Base-by-base conservation (phyloP, 2,888 invertebrate genomes). In the Noctua fimbriata region DNA sequence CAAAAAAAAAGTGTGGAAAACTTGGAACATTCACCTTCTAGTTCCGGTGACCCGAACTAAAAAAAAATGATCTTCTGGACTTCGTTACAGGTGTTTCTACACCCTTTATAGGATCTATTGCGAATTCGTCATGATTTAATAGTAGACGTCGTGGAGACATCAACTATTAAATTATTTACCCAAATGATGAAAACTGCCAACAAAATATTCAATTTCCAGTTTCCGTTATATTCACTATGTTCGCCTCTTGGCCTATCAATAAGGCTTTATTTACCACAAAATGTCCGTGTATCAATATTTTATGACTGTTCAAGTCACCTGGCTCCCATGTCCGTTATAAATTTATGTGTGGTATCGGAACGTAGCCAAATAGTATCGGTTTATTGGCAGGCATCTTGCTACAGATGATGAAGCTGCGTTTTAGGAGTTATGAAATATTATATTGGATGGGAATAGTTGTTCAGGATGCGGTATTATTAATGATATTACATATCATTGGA, bases 311-410 rank as follows among this genome's bases (percentile, higher is more conserved):
- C 90, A 87, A 91, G 91, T 93, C 92, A 93, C 93, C 93, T 94
- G 93, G 89, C 88, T 90, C 89, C 89, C 87, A 90, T 90, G 91
- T 92, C 89, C 90, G 87, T 81, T 85, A 81, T 87, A 85, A 93
- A 94, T 94, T 94, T 93, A 94, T 93, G 92, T 88, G 87, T 88
- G 87, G 91, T 92, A 89, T 92, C 91, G 93, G 90, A 92, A 90
- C 89, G 89, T 81, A 92, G 95, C 94, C 94, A 94, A 94, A 93
- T 92, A 89, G 90, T 90, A 87, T 90, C 82, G 85, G 90, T 91
- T 92, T 92, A 92, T 92, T 91, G 90, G 79, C 85, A 84, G 89
- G 90, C 92, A 91, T 92, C 92, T 94, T 93, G 93, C 90, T 79
- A 36, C 75, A 66, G 41, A 85, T 85, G 87, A 88, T 89, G 84